phyloP scores from a whole-genome alignment of 2,888 invertebrate genomes.

The Scelioninae gen. 1 region DNA sequence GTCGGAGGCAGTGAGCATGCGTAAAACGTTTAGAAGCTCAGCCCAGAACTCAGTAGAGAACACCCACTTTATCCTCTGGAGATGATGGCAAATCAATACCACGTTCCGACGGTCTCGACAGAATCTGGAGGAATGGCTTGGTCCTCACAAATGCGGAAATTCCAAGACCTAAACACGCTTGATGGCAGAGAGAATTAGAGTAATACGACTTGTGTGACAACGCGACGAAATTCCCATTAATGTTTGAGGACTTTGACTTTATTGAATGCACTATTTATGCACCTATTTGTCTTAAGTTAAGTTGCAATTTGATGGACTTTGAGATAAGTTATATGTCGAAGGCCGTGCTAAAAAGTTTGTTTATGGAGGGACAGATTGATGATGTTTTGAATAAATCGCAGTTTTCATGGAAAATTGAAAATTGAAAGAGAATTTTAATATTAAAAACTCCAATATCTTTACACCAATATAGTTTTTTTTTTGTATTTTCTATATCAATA shows the following conservation, averaged over 20 bases:
- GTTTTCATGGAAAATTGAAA: too few species aligned
- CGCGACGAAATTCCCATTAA: conserved; percentile 66
- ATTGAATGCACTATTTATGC: conserved; percentile 52
- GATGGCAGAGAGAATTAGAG: conserved; percentile 61
- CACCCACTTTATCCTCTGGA: conserved; percentile 81
- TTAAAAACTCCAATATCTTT: too few species aligned
- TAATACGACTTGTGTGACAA: conserved; percentile 67
- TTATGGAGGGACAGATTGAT: too few species aligned
- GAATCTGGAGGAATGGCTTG: conserved; percentile 47
- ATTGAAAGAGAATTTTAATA: too few species aligned
- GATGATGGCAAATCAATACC: conserved; percentile 84
- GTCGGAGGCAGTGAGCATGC: conserved; percentile 68
- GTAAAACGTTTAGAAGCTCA: conserved; percentile 69
- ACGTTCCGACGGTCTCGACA: conserved; percentile 44
- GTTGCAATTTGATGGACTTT: conserved; percentile 18
- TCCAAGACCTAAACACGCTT: conserved; percentile 54
- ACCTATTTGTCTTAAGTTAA: conserved; percentile 32
- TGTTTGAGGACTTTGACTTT: conserved; percentile 61
- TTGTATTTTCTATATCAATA: too few species aligned
- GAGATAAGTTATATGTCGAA: not conserved
- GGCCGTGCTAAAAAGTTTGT: too few species aligned
- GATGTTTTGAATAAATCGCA: too few species aligned
- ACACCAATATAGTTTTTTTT: too few species aligned
- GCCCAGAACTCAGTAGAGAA: conserved; percentile 75
- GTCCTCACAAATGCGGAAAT: conserved; percentile 43